Evolutionary conservation across 2,888 invertebrate species (phyloP).

Genomic region (Platynereis dumerilii): DNA sequence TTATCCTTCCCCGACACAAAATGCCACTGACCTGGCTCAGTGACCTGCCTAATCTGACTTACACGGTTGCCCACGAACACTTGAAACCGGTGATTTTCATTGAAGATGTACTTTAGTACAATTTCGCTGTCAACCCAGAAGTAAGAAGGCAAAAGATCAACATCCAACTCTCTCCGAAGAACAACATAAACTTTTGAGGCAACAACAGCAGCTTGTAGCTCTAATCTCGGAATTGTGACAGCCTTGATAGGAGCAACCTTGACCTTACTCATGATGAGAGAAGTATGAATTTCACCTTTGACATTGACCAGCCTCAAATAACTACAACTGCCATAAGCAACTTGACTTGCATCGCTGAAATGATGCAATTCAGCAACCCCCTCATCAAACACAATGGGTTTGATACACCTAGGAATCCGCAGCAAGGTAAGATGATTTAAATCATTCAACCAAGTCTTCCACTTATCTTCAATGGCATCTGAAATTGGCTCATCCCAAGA

Average conservation of each 20-base stretch:
- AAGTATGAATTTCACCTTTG: constrained; percentile 6
- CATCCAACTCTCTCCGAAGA: constrained; percentile 23
- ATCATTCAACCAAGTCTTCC: constrained; percentile 32
- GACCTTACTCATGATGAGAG: constrained; percentile 24
- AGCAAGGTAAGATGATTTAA: background rate
- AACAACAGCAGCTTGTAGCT: constrained; percentile 25
- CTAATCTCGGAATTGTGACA: constrained; percentile 26
- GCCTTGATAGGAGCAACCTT: constrained; percentile 25
- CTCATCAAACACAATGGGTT: constrained; percentile 14
- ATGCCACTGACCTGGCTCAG: constrained; percentile 36
- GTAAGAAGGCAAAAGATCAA: constrained; percentile 7
- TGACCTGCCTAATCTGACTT: constrained; percentile 35
- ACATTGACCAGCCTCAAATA: constrained; percentile 19
- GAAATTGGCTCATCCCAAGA: constrained; percentile 42
- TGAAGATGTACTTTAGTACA: constrained; percentile 26
- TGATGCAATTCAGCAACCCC: constrained; percentile 22
- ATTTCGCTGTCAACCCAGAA: constrained; percentile 33
- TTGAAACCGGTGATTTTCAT: constrained; percentile 39
- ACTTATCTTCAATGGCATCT: constrained; percentile 27
- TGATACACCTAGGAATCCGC: constrained; percentile 9
- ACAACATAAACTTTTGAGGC: constrained; percentile 20
- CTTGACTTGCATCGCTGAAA: constrained; percentile 26
- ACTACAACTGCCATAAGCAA: constrained; percentile 24
- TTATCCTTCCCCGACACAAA: constrained; percentile 44
- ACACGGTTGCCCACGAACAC: constrained; percentile 44